Evolutionary conservation across 2,888 invertebrate genomes (phyloP).

Genomic region (Trichacis sp.): DNA sequence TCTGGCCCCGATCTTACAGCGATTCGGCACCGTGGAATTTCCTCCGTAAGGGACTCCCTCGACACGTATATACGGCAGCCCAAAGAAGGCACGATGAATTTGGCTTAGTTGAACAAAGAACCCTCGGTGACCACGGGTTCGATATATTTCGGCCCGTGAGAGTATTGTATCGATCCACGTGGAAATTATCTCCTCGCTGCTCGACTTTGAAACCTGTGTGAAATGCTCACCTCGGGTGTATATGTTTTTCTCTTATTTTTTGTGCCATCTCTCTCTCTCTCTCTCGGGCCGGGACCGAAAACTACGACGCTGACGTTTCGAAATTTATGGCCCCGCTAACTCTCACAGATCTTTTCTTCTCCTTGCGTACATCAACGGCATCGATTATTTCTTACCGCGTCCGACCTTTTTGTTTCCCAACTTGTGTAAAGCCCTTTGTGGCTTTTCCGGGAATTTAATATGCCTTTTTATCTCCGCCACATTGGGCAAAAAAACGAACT

Average conservation of each 20-base stretch:
- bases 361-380: no score
- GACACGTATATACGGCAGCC: constrained; percentile 25
- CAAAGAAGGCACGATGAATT: constrained; percentile 26
- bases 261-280: constrained; percentile 4
- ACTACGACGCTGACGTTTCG: neutral
- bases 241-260: neutral
- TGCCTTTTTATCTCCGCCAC: no score
- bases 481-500: no score
- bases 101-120: constrained; percentile 36
- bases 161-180: constrained; percentile 33
- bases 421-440: no score
- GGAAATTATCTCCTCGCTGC: constrained; percentile 30
- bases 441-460: no score
- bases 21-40: constrained; percentile 60
- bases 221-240: constrained; percentile 28
- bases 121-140: constrained; percentile 12
- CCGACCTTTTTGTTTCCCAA: no score
- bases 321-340: constrained; percentile 17
- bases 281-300: neutral
- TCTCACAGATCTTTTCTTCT: neutral
- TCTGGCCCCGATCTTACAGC: constrained; percentile 59
- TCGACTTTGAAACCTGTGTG: constrained; percentile 27
- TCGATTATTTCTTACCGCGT: no score
- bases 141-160: constrained; percentile 34
- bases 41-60: constrained; percentile 45